Base-by-base conservation (phyloP, 2,797 vertebrate species). In the Rousettus madagascariensis region DNA sequence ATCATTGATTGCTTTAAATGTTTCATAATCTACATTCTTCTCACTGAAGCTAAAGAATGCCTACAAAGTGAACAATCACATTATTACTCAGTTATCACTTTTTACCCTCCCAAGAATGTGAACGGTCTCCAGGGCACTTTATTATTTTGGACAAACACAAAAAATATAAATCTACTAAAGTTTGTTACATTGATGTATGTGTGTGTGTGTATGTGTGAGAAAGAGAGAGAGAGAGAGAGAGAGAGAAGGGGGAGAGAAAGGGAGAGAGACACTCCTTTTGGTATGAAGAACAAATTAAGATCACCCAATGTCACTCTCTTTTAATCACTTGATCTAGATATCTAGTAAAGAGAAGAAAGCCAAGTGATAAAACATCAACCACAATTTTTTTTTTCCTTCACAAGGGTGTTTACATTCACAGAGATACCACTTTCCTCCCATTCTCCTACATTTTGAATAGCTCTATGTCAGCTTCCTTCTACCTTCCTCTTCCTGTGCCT, bases 11-110 rank as follows among this genome's bases (percentile, higher is more conserved):
- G 99, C 98, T 95, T 97, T 98, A 92, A 99, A 99, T 38, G 98
- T 98, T 33, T 99, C 98, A 2, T 95, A 98, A 98, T 99, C 99
- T 20, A 99, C 98, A 0, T 97, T 97, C 96, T 97, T 99, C 75
- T 97, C 97, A 89, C 97, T 98, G 94, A 99, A 99, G 97, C 98
- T 99, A 94, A 99, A 98, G 96, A 99, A 99, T 16, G 98, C 98
- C 99, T 99, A 96, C 16, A 94, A 97, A 94, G 90, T 3, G 13
- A 36, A 95, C 4, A 86, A 41, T 46, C 24, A 69, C 6, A 16
- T 78, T 19, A 71, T 75, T 65, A 91, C 9, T 46, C 9, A 41
- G 61, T 49, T 61, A 66, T 19, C 15, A 33, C 7, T 78, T 78
- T 86, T 87, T 26, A 86, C 53, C 57, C 86, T 55, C 10, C 28